Conservation (phyloP, 2,888 invertebrate genomes). For the Yponomeuta evonymella region DNA sequence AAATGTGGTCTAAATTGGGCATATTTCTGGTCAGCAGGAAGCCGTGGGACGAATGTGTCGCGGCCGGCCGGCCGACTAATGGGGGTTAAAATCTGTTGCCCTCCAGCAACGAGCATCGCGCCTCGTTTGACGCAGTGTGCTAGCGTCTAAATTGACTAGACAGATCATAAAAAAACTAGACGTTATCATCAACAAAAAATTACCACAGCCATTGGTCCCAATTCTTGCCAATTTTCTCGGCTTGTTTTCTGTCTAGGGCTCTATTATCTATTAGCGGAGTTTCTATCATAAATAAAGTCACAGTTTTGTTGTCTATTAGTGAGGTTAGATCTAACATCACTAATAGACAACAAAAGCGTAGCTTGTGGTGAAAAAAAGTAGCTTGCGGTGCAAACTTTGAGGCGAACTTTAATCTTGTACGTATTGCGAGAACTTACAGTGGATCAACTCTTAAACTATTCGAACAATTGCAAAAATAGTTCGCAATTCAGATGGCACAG, state of each 20-base stretch:
- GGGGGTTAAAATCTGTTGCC: constrained; percentile 69
- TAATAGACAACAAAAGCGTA: too few relatives aligned
- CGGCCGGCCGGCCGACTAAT: constrained; percentile 56
- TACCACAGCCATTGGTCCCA: neutral
- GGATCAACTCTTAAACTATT: neutral
- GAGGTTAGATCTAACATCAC: too few relatives aligned
- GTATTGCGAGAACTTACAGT: neutral
- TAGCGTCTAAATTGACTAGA: neutral
- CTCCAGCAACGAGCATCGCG: constrained; percentile 55
- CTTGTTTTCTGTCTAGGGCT: neutral
- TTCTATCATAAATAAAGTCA: neutral
- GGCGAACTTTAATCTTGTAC: neutral
- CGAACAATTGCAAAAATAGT: neutral
- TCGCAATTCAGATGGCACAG: constrained; percentile 4
- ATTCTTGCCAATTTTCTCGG: neutral
- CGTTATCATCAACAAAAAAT: neutral
- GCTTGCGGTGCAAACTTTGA: neutral
- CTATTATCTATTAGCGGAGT: neutral
- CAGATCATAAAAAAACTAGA: constrained; percentile 1
- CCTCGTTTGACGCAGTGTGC: constrained; percentile 23
- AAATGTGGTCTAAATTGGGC: constrained; percentile 11
- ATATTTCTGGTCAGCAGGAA: constrained; percentile 46
- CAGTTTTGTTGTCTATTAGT: neutral
- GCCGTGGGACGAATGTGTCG: constrained; percentile 58
- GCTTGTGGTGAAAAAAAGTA: too few relatives aligned